Base-by-base conservation (phyloP, 2,113 vertebrate species). In the Mobula birostris region DNA sequence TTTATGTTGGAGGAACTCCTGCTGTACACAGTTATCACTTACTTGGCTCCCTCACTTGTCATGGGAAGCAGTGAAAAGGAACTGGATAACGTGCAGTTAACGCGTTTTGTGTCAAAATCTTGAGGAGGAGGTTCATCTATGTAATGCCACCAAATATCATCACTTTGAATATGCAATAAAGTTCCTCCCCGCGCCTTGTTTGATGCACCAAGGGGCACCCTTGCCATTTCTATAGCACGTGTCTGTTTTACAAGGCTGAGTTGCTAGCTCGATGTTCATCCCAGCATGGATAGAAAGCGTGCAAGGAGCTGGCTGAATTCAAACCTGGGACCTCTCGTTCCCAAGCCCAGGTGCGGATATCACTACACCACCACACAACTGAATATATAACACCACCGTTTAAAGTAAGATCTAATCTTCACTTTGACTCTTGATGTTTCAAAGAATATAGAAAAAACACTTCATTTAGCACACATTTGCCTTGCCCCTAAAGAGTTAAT, bases 361-460 rank as follows among this genome's bases (percentile, higher is more conserved):
- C 48, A 48, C 48, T 48, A 48, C 48, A 48, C 48, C 48, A 48
- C 48, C 3, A 48, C 48, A 48, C 48, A 48, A 48, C 48, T 2
- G 48, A 48, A 2, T 48, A 21, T 63, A 14, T 63, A 68, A n/a
- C 32, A 93, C 32, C 12, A 48, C 24, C 5, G 24, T 48, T 24
- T 74, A 74, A 93, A 76, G 70, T 29, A 93, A 93, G 74, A 93
- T 29, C 66, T 70, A 93, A 93, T 93, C 91, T 93, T 93, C 21
- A 72, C 32, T 93, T 70, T 93, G 36, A 27, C 68, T 40, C 32
- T 74, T 72, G 91, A 72, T 93, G 70, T 56, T 36, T 88, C 72
- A 72, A 91, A 94, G 91, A 83, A 93, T 77, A 94, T 94, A 93
- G 94, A 95, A 94, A 94, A 94, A 61, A 85, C 79, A 85, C 48